phyloP scores from a whole-genome alignment of 2,888 invertebrate species.

The Eristalis tenax region DNA sequence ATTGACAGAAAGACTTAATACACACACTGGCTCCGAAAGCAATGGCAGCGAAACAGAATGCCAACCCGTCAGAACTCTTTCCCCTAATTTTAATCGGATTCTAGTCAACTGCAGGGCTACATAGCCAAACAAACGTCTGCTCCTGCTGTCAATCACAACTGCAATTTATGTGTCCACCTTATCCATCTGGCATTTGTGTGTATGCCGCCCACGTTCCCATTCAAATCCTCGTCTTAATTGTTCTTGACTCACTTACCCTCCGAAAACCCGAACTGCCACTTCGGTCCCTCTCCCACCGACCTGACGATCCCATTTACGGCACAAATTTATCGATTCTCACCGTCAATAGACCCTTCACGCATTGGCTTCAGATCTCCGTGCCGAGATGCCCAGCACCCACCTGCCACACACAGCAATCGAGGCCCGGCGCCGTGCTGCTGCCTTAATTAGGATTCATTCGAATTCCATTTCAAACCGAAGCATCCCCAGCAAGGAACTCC shows the following conservation, averaged over 20 bases:
- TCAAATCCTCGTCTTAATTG: neutral
- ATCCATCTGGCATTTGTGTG: neutral
- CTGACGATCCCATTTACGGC: neutral
- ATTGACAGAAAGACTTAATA: too few relatives aligned
- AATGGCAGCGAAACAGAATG: too few relatives aligned
- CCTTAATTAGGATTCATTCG: slow-evolving; percentile 36
- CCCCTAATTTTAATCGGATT: too few relatives aligned
- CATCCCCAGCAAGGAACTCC: neutral
- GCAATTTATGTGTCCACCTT: neutral
- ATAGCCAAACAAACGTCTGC: neutral
- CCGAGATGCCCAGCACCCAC: neutral
- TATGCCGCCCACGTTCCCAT: too few relatives aligned
- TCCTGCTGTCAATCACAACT: neutral
- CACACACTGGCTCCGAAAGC: too few relatives aligned
- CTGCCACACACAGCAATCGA: neutral
- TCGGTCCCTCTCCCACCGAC: neutral
- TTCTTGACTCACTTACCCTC: neutral
- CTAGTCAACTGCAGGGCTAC: too few relatives aligned
- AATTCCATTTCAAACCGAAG: slow-evolving; percentile 5
- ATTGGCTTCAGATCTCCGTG: neutral
- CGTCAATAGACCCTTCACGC: neutral
- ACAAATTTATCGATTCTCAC: neutral
- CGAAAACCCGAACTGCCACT: neutral
- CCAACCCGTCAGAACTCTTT: too few relatives aligned
- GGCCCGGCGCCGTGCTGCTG: neutral